phyloP scores from a whole-genome alignment of 2,113 vertebrate genomes.

The Hiodon alosoides region DNA sequence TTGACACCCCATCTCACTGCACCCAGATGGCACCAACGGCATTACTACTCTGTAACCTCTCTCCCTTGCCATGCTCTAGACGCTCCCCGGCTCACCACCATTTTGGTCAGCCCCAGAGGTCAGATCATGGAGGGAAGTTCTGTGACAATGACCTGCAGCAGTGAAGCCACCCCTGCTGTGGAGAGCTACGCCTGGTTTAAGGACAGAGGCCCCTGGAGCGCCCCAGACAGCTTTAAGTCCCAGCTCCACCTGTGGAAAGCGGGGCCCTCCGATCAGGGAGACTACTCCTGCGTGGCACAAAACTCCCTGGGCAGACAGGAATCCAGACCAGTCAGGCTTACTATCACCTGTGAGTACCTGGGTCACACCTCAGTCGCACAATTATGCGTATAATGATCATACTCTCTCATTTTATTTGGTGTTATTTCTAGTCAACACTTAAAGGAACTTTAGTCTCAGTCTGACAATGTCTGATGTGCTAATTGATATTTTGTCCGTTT shows the following conservation, averaged over 20 bases:
- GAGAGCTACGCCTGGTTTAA: slow-evolving; percentile 69
- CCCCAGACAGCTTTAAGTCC: slow-evolving; percentile 63
- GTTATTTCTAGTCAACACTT: too few species aligned
- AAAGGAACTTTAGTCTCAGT: not conserved
- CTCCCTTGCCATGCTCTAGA: slow-evolving; percentile 39
- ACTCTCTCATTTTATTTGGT: too few species aligned
- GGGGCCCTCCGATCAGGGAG: slow-evolving; percentile 55
- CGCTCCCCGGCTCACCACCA: slow-evolving; percentile 52
- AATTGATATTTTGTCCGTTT: too few species aligned
- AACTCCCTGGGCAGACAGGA: slow-evolving; percentile 63
- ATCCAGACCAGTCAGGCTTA: slow-evolving; percentile 55
- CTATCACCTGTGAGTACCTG: slow-evolving; percentile 56
- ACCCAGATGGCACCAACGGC: too few species aligned
- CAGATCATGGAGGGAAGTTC: slow-evolving; percentile 51
- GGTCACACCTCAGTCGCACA: not conserved
- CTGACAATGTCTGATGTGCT: not conserved
- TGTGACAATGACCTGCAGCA: slow-evolving; percentile 59
- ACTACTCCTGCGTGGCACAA: slow-evolving; percentile 63
- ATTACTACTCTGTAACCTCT: not conserved
- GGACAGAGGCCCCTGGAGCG: slow-evolving; percentile 62
- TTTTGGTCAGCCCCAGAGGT: slow-evolving; percentile 43
- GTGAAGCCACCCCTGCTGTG: slow-evolving; percentile 59
- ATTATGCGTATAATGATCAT: too few species aligned
- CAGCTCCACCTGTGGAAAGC: slow-evolving; percentile 54
- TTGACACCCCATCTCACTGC: not conserved